Conservation (phyloP, 2,113 vertebrate genomes). For the Echinops telfairi region DNA sequence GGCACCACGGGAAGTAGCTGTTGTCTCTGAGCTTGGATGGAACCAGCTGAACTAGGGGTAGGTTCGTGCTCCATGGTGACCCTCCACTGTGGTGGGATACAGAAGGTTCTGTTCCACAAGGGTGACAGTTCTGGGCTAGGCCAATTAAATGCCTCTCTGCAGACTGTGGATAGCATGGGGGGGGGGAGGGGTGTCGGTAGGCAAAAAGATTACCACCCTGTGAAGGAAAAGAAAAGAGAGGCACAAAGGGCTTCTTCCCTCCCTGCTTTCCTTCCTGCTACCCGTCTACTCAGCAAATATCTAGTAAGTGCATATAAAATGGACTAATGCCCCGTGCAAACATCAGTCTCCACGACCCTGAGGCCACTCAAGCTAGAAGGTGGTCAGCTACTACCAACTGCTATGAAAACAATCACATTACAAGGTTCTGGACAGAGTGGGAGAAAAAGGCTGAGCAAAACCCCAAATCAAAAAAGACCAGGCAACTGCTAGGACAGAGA, state of each 20-base stretch:
- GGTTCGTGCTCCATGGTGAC: not conserved
- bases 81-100: not conserved
- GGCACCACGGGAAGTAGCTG: not conserved
- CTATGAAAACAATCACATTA: too few relatives aligned
- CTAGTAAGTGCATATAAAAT: not conserved
- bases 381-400: too few relatives aligned
- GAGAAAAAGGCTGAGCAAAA: too few relatives aligned
- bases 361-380: not conserved
- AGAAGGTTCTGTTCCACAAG: not conserved
- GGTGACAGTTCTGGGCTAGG: not conserved
- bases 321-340: not conserved
- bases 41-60: too few relatives aligned
- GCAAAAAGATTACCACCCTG: rapidly evolving
- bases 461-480: too few relatives aligned
- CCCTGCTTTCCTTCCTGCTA: not conserved
- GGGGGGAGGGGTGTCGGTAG: not conserved
- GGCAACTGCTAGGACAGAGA: too few relatives aligned
- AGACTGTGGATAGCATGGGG: not conserved
- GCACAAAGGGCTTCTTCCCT: too few relatives aligned
- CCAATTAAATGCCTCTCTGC: not conserved
- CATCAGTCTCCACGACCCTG: not conserved
- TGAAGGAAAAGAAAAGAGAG: not conserved
- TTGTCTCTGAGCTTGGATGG: not conserved
- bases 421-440: too few relatives aligned
- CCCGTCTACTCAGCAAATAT: too few relatives aligned